Conservation (phyloP, 64 coral and sea anemone genomes). For the Acropora yongei region DNA sequence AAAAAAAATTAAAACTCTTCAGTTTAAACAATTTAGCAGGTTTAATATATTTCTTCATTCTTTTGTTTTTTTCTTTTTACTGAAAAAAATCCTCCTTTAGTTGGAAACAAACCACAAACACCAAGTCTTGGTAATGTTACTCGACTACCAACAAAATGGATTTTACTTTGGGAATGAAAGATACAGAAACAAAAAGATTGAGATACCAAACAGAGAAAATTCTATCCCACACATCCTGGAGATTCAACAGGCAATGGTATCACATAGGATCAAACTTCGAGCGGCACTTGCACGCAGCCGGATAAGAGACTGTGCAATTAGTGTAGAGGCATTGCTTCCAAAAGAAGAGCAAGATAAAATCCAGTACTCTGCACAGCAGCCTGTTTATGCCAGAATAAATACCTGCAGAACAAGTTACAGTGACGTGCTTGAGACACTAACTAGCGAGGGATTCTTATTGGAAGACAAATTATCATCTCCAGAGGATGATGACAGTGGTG, state of each 20-base stretch:
- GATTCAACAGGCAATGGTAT: constrained; percentile 82
- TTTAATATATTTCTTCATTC: no score
- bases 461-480: constrained; percentile 57
- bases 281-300: constrained; percentile 89
- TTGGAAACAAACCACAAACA: constrained; percentile 93
- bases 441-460: constrained; percentile 71
- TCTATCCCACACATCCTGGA: constrained; percentile 82
- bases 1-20: no score
- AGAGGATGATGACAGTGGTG: constrained; percentile 53
- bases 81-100: constrained; percentile 34
- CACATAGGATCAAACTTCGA: constrained; percentile 88
- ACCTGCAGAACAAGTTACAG: constrained; percentile 72
- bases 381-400: constrained; percentile 89
- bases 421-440: constrained; percentile 65
- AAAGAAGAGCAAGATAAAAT: constrained; percentile 97
- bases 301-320: constrained; percentile 94
- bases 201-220: constrained; percentile 68
- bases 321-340: constrained; percentile 93
- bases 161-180: constrained; percentile 93
- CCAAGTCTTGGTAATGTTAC: constrained; percentile 79
- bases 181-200: constrained; percentile 34
- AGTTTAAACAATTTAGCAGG: no score
- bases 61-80: no score
- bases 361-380: constrained; percentile 81
- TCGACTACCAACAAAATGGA: constrained; percentile 99